Evolutionary conservation across 2,113 vertebrate genomes (phyloP), one percentile per base, ranked within the genome.

Genomic region (Ifrita kowaldi): DNA sequence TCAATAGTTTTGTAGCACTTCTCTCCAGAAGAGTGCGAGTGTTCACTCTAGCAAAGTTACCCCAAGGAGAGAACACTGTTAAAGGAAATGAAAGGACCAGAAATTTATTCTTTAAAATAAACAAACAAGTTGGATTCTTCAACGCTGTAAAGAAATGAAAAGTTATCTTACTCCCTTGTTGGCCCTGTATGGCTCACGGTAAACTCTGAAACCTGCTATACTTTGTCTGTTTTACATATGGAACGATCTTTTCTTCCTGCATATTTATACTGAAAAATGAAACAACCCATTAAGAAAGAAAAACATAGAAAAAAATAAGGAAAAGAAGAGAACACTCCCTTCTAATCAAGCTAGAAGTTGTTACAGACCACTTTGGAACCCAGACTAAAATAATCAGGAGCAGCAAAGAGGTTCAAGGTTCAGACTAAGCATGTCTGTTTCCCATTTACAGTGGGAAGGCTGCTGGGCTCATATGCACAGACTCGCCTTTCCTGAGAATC

Each of bases 231-330:
- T 94, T 77, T 90, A 87, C 65, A 78, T 42, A 84, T 22, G 32
- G 26, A 57, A 64, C 41, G 68, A 68, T 78, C 56, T 75, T 83
- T 93, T 83, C 70, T 84, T 78, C 47, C 49, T 87, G 83, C 81
- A 35, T 92, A 88, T 93, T 93, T 96, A 82, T 74, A 78, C n/a
- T 81, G 75, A 77, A 90, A 95, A 90, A 87, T 55, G 27, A 96
- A 91, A 87, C 67, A 91, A 95, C 59, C 74, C 28, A 86, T 85
- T 93, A 74, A 83, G 33, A 83, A 83, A 95, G 55, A 94, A 95
- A 96, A 93, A 89, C 37, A 92, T 50, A 80, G 44, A 70, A 88
- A 89, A 93, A 93, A 89, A 64, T 50, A 86, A 68, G 39, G 39
- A 64, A 75, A 84, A 83, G 11, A 22, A 90, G 63, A 24, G 27